These are phyloP conservation scores for Drosophila tsacasi DNA, from an alignment of 1,140 invertebrate species.

Conservation along the genomic window DNA sequence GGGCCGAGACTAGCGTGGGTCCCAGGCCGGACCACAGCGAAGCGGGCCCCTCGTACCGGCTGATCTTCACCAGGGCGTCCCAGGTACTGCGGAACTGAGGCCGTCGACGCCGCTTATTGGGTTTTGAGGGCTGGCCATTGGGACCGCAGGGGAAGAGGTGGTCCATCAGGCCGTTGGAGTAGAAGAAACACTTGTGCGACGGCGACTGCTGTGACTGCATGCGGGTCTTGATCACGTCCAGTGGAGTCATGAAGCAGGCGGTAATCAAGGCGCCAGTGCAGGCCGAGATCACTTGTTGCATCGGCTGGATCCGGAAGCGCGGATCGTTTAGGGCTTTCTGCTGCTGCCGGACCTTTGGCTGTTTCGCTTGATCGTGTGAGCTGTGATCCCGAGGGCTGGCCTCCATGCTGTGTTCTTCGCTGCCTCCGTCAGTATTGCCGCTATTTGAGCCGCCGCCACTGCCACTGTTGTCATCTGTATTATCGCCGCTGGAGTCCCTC, in stretches of 20 bases:
- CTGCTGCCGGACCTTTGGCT: not conserved
- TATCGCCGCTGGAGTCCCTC: not conserved
- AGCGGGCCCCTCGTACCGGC: constrained; percentile 93
- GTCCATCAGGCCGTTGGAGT: constrained; percentile 99
- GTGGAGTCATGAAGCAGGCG: constrained; percentile 96
- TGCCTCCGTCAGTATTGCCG: not conserved
- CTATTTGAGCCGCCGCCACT: not conserved
- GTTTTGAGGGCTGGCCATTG: constrained; percentile 56
- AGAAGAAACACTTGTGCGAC: constrained; percentile 96
- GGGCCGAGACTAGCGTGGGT: constrained; percentile 96
- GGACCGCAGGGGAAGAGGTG: constrained; percentile 94
- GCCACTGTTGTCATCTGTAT: not conserved
- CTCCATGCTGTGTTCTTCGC: not conserved
- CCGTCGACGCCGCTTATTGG: constrained; percentile 86
- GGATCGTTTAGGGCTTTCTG: constrained; percentile 87
- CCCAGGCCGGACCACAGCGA: constrained; percentile 98
- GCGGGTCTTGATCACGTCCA: constrained; percentile 99
- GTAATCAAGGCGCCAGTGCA: constrained; percentile 95
- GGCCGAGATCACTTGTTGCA: constrained; percentile 95
- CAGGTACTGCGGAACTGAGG: constrained; percentile 95
- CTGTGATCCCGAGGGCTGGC: too few species aligned
- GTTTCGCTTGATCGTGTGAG: not conserved
- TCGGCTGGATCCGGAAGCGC: constrained; percentile 91
- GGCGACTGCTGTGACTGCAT: constrained; percentile 95
- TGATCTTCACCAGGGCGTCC: constrained; percentile 98